A percentile compares a stretch with the other conserved stretches of the same genome.
phyloP scores from a whole-genome alignment of 1,140 invertebrate species.

The Ips typographus region DNA sequence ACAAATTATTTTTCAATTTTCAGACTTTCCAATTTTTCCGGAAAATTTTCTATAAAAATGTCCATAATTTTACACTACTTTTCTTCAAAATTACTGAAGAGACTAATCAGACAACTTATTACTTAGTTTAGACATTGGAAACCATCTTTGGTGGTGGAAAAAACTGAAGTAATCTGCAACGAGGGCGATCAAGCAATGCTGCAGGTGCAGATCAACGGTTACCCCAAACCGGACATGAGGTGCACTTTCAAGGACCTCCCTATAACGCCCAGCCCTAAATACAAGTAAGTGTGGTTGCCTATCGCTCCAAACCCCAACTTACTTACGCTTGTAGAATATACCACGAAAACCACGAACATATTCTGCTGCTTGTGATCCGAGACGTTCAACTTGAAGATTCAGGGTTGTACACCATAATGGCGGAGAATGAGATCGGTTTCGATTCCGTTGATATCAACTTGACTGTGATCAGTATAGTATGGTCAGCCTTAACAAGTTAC shows the following conservation, averaged over 20 bases:
- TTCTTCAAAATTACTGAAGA: no score
- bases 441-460: slow-evolving; percentile 26
- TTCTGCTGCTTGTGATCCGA: slow-evolving; percentile 31
- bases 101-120: neutral
- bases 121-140: slow-evolving; percentile 34
- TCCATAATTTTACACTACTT: no score
- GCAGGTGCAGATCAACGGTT: slow-evolving; percentile 31
- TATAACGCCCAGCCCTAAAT: slow-evolving; percentile 31
- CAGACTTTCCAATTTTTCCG: no score
- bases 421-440: slow-evolving; percentile 33
- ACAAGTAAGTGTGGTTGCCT: slow-evolving; percentile 23
- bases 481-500: no score
- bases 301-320: neutral
- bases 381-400: slow-evolving; percentile 26
- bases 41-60: no score
- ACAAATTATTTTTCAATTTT: neutral
- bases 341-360: slow-evolving; percentile 32
- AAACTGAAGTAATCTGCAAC: slow-evolving; percentile 22
- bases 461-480: slow-evolving; percentile 17
- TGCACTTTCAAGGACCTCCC: slow-evolving; percentile 31
- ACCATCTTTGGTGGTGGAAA: slow-evolving; percentile 29
- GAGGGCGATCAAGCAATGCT: slow-evolving; percentile 33
- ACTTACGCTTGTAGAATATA: slow-evolving; percentile 15
- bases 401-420: slow-evolving; percentile 30
- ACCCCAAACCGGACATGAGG: slow-evolving; percentile 32